These are phyloP conservation scores for Tenthredo amoena DNA, from an alignment of 2,888 invertebrate species.

Conservation along the genomic window DNA sequence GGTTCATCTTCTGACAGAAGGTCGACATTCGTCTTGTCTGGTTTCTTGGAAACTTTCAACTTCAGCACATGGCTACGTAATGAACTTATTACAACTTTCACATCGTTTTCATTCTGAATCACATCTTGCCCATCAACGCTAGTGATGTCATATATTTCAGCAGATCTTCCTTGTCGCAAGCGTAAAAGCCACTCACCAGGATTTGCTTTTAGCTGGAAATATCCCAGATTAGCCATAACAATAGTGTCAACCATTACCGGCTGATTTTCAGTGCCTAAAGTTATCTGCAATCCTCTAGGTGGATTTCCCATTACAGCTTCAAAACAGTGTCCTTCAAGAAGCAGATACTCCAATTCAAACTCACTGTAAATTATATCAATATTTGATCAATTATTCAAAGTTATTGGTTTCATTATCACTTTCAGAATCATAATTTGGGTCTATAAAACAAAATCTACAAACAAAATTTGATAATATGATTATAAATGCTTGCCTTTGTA, in stretches of 20 bases:
- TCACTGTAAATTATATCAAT: constrained; percentile 82
- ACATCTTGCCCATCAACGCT: constrained; percentile 80
- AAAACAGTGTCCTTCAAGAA: constrained; percentile 98
- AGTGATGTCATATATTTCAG: constrained; percentile 94
- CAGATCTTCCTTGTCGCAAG: constrained; percentile 94
- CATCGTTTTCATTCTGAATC: constrained; percentile 76
- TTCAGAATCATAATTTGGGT: neutral
- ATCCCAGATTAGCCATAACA: constrained; percentile 99
- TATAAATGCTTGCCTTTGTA: constrained; percentile 84
- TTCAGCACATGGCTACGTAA: constrained; percentile 95
- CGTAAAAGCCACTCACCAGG: constrained; percentile 97
- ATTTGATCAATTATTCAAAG: neutral
- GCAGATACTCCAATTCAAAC: constrained; percentile 96
- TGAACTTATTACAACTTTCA: constrained; percentile 90
- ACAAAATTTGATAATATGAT: neutral
- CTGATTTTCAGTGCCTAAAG: constrained; percentile 90
- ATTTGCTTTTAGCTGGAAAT: constrained; percentile 98
- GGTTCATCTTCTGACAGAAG: constrained; percentile 90
- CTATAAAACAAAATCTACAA: neutral
- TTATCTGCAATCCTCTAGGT: constrained; percentile 98
- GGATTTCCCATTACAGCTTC: constrained; percentile 95
- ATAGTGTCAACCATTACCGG: constrained; percentile 95
- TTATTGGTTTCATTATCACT: neutral
- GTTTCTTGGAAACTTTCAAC: constrained; percentile 93
- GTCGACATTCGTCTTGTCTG: constrained; percentile 92